These are phyloP conservation scores for Toxotes chatareus DNA, from an alignment of 2,113 vertebrate species.

Conservation along the genomic window DNA sequence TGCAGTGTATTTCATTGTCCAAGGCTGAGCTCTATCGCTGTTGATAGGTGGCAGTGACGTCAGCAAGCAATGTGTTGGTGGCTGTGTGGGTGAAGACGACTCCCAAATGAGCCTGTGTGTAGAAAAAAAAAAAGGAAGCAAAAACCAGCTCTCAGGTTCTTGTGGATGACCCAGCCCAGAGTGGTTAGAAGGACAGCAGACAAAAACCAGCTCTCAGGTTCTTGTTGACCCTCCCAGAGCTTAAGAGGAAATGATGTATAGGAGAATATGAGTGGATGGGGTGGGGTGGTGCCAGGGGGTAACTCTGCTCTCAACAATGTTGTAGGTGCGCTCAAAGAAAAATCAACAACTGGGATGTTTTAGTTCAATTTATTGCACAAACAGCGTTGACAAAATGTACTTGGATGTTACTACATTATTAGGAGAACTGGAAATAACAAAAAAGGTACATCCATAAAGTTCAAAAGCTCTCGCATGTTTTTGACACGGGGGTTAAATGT, in stretches of 20 bases:
- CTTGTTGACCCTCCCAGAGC: background rate
- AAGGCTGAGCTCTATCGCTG: slow-evolving; percentile 60
- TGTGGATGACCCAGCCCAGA: slow-evolving; percentile 58
- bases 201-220: background rate
- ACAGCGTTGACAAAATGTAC: slow-evolving; percentile 83
- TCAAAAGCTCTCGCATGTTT: slow-evolving; percentile 53
- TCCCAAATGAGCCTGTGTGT: slow-evolving; percentile 69
- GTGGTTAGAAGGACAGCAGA: slow-evolving; percentile 34
- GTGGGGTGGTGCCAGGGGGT: no score
- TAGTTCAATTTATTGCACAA: slow-evolving; percentile 86
- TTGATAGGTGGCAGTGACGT: slow-evolving; percentile 65
- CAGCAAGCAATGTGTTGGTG: slow-evolving; percentile 71
- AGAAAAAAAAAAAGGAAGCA: background rate
- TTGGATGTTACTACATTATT: slow-evolving; percentile 73
- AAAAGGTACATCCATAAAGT: slow-evolving; percentile 59
- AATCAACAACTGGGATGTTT: slow-evolving; percentile 38
- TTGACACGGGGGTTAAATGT: slow-evolving; percentile 51
- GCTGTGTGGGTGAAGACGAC: slow-evolving; percentile 75
- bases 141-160: no score
- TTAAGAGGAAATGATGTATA: slow-evolving; percentile 18
- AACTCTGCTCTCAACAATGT: background rate
- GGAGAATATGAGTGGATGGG: background rate
- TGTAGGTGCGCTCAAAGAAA: background rate
- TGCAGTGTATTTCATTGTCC: slow-evolving; percentile 36
- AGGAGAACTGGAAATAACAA: slow-evolving; percentile 68